These are phyloP conservation scores for Sinocyclocheilus anophthalmus DNA, from an alignment of 2,113 vertebrate species.

Conservation along the genomic window DNA sequence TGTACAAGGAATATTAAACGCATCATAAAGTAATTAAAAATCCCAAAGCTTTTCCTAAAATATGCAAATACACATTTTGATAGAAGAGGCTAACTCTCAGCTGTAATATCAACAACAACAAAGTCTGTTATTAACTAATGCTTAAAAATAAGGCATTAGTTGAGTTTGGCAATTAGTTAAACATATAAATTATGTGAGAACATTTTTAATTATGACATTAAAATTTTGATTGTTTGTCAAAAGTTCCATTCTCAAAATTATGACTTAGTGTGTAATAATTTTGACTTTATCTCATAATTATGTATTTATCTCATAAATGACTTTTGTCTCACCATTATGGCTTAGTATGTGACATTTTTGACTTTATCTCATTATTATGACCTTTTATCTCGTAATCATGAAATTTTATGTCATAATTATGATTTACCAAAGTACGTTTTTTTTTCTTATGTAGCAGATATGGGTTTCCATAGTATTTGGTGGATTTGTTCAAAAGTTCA, in stretches of 20 bases:
- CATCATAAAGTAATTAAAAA: not conserved
- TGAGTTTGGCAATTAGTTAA: not conserved
- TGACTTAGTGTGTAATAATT: not conserved
- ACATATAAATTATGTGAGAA: not conserved
- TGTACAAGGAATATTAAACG: not conserved
- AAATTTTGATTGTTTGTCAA: no score
- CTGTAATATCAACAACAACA: not conserved
- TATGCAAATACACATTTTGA: not conserved
- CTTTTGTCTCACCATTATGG: not conserved
- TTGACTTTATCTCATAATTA: not conserved
- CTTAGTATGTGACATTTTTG: not conserved
- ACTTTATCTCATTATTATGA: not conserved
- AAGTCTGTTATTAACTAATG: not conserved
- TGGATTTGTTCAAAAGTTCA: not conserved
- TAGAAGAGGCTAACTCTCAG: not conserved
- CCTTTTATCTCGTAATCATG: not conserved
- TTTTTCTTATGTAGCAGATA: not conserved
- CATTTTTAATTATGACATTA: no score
- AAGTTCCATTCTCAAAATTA: no score
- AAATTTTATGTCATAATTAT: not conserved
- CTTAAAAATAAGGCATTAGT: not conserved
- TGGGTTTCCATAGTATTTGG: not conserved
- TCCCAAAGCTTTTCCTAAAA: not conserved
- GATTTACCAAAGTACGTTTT: not conserved
- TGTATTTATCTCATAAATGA: not conserved